Evolutionary conservation across 2,113 vertebrate genomes (phyloP).

Genomic region (Canis aureus): DNA sequence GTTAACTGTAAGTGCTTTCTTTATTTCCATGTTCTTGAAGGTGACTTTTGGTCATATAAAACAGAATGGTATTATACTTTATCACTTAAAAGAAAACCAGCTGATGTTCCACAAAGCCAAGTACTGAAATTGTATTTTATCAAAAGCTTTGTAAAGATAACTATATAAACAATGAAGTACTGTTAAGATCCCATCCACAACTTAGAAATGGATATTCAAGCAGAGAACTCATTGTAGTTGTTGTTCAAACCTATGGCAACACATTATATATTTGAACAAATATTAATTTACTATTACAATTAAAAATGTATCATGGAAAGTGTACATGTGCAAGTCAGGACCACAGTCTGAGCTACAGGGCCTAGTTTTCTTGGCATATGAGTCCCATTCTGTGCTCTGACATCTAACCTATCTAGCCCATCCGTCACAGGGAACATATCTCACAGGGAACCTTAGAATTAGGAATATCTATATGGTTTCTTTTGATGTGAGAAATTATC

Average conservation of each 20-base stretch:
- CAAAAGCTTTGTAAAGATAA: conserved; percentile 47
- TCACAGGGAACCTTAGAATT: not conserved
- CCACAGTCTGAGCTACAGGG: not conserved
- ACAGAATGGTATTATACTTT: not conserved
- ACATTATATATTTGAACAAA: not conserved
- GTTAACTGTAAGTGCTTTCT: conserved; percentile 44
- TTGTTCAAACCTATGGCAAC: conserved; percentile 19
- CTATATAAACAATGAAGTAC: not conserved
- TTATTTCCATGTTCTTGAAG: conserved; percentile 18
- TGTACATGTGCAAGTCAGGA: not conserved
- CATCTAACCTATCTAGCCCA: not conserved
- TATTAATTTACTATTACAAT: not conserved
- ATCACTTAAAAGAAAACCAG: conserved; percentile 55
- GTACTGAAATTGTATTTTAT: conserved; percentile 32
- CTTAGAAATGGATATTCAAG: not conserved
- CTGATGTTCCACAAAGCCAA: not conserved
- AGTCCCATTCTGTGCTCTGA: not conserved
- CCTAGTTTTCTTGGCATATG: not conserved
- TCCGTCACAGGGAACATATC: not conserved
- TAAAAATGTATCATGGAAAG: conserved; percentile 15
- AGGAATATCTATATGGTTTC: not conserved
- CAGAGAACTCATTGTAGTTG: not conserved
- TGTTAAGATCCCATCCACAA: not conserved
- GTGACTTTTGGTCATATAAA: conserved; percentile 40
- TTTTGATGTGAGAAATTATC: not conserved